Percentiles rank a stretch among this genome's conserved stretches.
These are phyloP conservation scores for Furcifer pardalis DNA, from an alignment of 2,797 vertebrate genomes.

Conservation along the genomic window DNA sequence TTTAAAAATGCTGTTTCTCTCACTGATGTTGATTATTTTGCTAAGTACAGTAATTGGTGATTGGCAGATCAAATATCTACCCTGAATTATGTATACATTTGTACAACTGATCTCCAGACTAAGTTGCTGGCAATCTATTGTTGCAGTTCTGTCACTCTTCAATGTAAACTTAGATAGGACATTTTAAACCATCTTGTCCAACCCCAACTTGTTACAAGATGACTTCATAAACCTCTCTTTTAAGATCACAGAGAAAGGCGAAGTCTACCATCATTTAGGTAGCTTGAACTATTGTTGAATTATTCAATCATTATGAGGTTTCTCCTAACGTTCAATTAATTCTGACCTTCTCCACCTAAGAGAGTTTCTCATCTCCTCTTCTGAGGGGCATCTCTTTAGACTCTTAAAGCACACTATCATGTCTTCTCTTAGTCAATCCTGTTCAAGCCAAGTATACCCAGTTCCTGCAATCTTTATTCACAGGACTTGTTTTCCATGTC, in stretches of 20 bases:
- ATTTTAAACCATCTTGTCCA: not conserved
- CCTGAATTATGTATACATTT: too few relatives aligned
- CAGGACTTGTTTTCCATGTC: not conserved
- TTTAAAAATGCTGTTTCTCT: too few relatives aligned
- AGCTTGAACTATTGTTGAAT: not conserved
- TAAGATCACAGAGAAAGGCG: too few relatives aligned
- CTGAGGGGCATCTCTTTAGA: not conserved
- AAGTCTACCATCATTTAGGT: not conserved
- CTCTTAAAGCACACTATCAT: not conserved
- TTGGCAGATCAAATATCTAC: too few relatives aligned
- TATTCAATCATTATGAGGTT: not conserved
- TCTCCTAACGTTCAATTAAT: not conserved
- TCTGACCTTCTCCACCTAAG: not conserved
- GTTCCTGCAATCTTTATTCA: not conserved
- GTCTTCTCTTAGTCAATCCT: not conserved
- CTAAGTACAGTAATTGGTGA: too few relatives aligned
- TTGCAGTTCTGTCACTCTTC: too few relatives aligned
- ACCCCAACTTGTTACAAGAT: not conserved
- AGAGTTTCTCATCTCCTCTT: not conserved
- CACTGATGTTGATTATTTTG: too few relatives aligned
- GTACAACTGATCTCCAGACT: too few relatives aligned
- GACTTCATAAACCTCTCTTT: too few relatives aligned
- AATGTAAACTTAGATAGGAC: too few relatives aligned
- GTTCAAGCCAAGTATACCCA: not conserved
- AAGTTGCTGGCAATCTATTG: too few relatives aligned